Base-by-base conservation (phyloP, 2,797 vertebrate genomes). In the Atherinosoma microstoma region DNA sequence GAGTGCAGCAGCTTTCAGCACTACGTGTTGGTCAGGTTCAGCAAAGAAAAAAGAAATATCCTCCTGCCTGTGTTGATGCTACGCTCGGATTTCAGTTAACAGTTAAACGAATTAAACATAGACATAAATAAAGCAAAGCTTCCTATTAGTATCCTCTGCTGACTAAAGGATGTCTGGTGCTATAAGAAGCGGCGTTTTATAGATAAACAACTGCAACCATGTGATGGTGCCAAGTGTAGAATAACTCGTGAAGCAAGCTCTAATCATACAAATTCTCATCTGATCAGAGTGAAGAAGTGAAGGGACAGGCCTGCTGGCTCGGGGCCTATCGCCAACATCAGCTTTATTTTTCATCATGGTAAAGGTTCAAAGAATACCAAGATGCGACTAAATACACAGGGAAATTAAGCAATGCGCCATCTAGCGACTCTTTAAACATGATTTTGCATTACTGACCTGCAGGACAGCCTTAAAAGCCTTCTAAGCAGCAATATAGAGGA, bases 311-410 rank as follows among this genome's bases (percentile, higher is more conserved):
- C 84, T 58, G 76, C 47, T 58, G 71, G 56, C 64, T 56, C 30
- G 36, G 84, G 49, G 49, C n/a, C 49, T 10, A n/a, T 18, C 10
- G 84, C 42, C 27, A 60, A 53, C 69, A 75, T 73, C 82, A 75
- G 73, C 75, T 77, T 61, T 51, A 65, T 67, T 70, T 74, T 58
- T 74, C 63, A 57, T 72, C 66, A 61, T 35, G 61, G 60, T 65
- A 75, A 81, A 83, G 79, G 73, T 88, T 87, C 70, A 79, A 85
- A 87, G 32, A 83, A 71, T 67, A 71, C 58, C 29, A 76, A 83
- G 36, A 83, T 64, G 77, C 70, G 13, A 70, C 75, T 69, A 63
- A 69, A 82, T 64, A 57, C 7, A 66, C 16, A 16, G 32, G 42
- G 56, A 64, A 68, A 76, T 80, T 27, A 56, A 49, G 66, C 74